Evolutionary conservation across 2,113 vertebrate species (phyloP), one percentile per base, ranked within the genome.

Genomic region (Gallinago media): DNA sequence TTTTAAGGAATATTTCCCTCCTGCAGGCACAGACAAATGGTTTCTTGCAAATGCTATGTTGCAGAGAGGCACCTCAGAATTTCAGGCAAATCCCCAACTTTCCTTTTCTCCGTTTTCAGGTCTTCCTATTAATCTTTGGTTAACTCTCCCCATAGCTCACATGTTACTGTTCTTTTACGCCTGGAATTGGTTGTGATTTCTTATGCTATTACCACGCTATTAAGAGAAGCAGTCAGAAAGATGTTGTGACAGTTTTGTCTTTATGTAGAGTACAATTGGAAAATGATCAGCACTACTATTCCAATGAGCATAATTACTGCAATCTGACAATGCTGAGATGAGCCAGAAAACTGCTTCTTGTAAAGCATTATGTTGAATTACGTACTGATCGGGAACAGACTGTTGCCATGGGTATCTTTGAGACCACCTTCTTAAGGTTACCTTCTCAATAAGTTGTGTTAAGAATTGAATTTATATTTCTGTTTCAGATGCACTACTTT

Each of bases 1-100:
- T 92, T 97, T 93, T 83, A 93, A 92, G 82, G 92, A 91, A 83
- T 79, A 58, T 76, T 93, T 94, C 81, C 67, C n/a, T 95, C 72
- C 71, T 88, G 71, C 85, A 93, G 88, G 31, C 74, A 86, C 36
- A 75, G 82, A 75, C 32, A 83, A 95, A 93, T 44, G 71, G 49
- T 88, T 25, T 92, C 50, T 88, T 92, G 78, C 50, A 92, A 94
- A 83, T 71, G n/a, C 31, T 83, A 19, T 85, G 22, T 46, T 58
- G 40, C 71, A 90, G 49, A 40, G 54, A 94, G 66, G 36, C 38
- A 73, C 36, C 67, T 93, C 82, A 65, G 29, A 90, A 80, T 90
- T 94, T 76, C 78, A 92, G 62, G 52, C 55, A 91, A 89, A 88
- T 74, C 61, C 38, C 32, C 36, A 46, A 72, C 38, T 82, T 75